A percentile compares a stretch with the other conserved stretches of the same genome.
These are phyloP conservation scores for Colinus virginianus DNA, from an alignment of 2,113 vertebrate species.

Conservation along the genomic window DNA sequence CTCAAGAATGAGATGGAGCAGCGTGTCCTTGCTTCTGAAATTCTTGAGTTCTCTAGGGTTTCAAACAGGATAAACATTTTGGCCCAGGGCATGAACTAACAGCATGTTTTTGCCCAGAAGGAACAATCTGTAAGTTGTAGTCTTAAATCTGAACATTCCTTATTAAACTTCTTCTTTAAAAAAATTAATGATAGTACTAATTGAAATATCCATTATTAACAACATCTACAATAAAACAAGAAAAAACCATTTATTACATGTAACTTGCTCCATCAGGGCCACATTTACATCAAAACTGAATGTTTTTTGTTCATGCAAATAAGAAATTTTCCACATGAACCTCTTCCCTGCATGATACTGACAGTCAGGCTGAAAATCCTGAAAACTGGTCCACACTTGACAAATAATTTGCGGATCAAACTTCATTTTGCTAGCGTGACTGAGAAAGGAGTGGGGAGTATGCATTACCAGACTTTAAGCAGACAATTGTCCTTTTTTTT, in stretches of 20 bases:
- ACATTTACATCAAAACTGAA: background rate
- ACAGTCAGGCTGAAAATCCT: background rate
- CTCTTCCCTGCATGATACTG: background rate
- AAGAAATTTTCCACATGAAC: background rate
- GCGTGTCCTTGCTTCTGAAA: background rate
- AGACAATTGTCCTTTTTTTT: background rate
- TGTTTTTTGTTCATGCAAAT: background rate
- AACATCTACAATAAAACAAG: background rate
- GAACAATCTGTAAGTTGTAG: background rate
- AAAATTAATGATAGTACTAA: background rate
- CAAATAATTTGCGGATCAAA: background rate
- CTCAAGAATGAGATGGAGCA: background rate
- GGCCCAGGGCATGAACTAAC: background rate
- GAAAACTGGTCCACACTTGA: background rate
- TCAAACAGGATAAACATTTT: background rate
- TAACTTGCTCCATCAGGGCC: background rate
- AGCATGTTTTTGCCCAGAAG: background rate
- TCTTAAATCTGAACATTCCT: constrained; percentile 6
- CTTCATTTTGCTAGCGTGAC: background rate
- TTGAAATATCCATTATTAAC: background rate
- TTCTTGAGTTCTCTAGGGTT: constrained; percentile 14
- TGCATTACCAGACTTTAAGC: background rate
- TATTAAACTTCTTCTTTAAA: background rate
- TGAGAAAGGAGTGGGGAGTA: background rate
- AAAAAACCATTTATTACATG: background rate